Base-by-base conservation (phyloP, 2,888 invertebrate genomes). In the Sussaba pulchella region DNA sequence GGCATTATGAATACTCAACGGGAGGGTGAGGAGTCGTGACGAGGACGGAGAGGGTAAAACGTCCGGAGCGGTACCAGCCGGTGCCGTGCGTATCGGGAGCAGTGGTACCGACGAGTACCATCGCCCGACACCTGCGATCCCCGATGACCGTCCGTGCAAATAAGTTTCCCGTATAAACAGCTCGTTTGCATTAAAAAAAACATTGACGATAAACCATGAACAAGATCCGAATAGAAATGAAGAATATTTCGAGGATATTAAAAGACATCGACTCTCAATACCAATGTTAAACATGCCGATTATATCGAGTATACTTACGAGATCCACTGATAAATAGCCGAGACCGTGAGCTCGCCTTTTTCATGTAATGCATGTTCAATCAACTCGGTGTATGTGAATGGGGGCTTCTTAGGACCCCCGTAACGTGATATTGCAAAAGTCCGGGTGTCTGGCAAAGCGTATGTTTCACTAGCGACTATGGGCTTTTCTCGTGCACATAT, bases 251-350 rank as follows among this genome's bases (percentile, higher is more conserved):
- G n/a, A n/a, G n/a, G n/a, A n/a, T n/a, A n/a, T n/a, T n/a, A n/a
- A n/a, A n/a, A n/a, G n/a, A n/a, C n/a, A n/a, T n/a, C n/a, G n/a
- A n/a, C n/a, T n/a, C n/a, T n/a, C n/a, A n/a, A n/a, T n/a, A n/a
- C 31, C 31, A 31, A 31, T 31, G 31, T 31, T 6, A 6, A 31
- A 31, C 4, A 6, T 17, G 4, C 6, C 8, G 10, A 26, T 21
- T n/a, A n/a, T n/a, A 61, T 31, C 10, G 21, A 50, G 8, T 14
- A 50, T 87, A 96, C 97, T 97, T 93, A 98, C 98, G 97, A 97
- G 89, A 98, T 98, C 98, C 98, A 98, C 88, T 96, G 96, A 92
- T 98, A 98, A 87, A 98, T 98, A 71, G 96, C 98, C 5, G 97
- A 97, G 41, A 98, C 98, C 0, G 98, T 98, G 82, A 98, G 92